These are phyloP conservation scores for Columba livia DNA, from an alignment of 2,113 vertebrate genomes.

Conservation along the genomic window DNA sequence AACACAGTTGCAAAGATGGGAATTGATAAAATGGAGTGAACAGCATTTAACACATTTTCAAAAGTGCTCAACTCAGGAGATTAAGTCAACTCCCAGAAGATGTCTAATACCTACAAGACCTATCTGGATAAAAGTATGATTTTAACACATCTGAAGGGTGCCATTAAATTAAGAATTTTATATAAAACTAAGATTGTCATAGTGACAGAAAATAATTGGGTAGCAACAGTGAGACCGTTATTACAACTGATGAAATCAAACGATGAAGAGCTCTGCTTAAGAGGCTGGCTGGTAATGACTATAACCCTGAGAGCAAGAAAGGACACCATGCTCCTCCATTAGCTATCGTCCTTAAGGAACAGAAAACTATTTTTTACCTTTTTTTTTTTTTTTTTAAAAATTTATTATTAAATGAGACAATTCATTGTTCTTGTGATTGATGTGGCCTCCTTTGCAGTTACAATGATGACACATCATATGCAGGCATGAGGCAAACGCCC, in stretches of 20 bases:
- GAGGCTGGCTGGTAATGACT: background rate
- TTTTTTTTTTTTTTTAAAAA: too few relatives aligned
- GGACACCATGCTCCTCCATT: rapidly evolving
- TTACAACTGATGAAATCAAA: background rate
- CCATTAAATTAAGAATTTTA: constrained; percentile 7
- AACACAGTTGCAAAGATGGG: background rate
- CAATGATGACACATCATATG: rapidly evolving
- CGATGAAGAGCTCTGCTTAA: background rate
- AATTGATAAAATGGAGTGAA: background rate
- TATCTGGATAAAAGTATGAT: background rate
- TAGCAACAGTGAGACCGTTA: background rate
- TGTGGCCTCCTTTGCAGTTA: background rate
- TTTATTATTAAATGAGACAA: background rate
- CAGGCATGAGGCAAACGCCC: too few relatives aligned
- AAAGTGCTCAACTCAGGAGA: background rate
- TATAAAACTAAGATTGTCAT: background rate
- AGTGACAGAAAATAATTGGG: constrained; percentile 2
- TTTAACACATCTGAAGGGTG: background rate
- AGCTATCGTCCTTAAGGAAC: background rate
- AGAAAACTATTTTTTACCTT: background rate
- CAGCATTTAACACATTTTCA: background rate
- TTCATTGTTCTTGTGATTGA: background rate
- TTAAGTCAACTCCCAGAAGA: background rate
- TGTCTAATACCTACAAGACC: background rate
- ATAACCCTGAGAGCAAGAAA: background rate